Percentiles rank a stretch among this genome's conserved stretches.
Evolutionary conservation across 2,113 vertebrate species (phyloP).

Genomic region (Beaufortia kweichowensis): DNA sequence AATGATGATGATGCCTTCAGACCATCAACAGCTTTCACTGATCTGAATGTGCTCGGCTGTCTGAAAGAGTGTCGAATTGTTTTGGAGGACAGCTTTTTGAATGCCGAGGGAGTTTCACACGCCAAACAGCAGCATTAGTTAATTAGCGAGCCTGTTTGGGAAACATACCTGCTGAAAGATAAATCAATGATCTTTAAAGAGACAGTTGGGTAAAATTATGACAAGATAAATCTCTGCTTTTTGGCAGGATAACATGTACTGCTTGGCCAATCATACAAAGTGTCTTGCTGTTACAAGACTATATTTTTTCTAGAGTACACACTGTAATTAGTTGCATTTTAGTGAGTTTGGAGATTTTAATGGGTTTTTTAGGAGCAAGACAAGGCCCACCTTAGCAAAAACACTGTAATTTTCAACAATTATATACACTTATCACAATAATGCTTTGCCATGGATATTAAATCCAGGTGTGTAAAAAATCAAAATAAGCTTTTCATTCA

Average conservation of each 20-base stretch:
- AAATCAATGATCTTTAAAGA: constrained; percentile 1
- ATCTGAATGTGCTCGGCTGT: constrained; percentile 14
- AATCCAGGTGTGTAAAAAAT: constrained; percentile 19
- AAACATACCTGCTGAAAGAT: constrained; percentile 1
- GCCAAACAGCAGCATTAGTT: constrained; percentile 17
- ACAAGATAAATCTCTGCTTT: neutral
- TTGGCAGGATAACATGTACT: neutral
- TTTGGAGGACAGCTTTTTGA: constrained; percentile 9
- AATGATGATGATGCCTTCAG: constrained; percentile 16
- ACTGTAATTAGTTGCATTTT: neutral
- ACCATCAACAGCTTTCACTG: constrained; percentile 14
- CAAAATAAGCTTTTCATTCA: neutral
- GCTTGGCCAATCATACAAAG: neutral
- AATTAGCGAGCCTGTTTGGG: neutral
- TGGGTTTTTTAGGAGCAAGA: neutral
- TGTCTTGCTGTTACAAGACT: neutral
- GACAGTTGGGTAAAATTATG: neutral
- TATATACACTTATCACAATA: constrained; percentile 12
- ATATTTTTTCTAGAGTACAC: neutral
- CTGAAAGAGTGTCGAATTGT: neutral
- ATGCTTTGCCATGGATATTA: constrained; percentile 13
- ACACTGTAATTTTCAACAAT: neutral
- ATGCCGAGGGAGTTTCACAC: neutral
- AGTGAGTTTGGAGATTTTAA: neutral
- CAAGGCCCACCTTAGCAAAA: neutral